Evolutionary conservation across 2,888 invertebrate genomes (phyloP).

Genomic region (Lottia gigantea): DNA sequence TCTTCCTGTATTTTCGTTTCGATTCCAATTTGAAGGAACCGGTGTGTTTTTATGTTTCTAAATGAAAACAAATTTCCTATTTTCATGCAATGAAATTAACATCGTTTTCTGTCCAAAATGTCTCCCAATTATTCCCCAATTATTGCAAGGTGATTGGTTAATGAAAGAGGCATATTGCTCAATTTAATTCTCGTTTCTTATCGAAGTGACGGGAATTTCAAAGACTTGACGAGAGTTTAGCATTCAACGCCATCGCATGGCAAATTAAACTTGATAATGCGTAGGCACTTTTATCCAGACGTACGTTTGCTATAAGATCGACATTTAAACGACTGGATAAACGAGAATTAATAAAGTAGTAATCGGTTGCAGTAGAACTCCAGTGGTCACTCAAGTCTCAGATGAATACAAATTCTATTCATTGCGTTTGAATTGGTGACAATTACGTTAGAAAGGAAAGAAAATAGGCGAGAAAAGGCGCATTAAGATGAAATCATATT

Average conservation of each 20-base stretch:
- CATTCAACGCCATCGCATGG: neutral
- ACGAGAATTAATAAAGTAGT: neutral
- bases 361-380: neutral
- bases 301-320: no score
- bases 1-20: no score
- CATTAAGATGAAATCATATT: slow-evolving; percentile 1
- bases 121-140: no score
- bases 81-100: no score
- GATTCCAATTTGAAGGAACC: no score
- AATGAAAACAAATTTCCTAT: no score
- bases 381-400: neutral
- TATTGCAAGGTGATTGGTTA: neutral
- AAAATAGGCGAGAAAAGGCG: slow-evolving; percentile 6
- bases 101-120: no score
- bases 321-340: no score
- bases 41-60: no score
- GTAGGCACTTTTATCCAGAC: no score
- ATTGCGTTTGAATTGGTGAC: slow-evolving; percentile 8
- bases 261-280: neutral
- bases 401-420: slow-evolving; percentile 9
- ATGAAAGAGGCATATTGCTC: slow-evolving; percentile 8
- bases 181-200: neutral
- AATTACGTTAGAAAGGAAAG: neutral
- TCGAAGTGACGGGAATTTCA: neutral
- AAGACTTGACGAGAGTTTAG: neutral